Percentiles rank a stretch among this genome's conserved stretches.
Evolutionary conservation across 92 coral and sea anemone genomes (phyloP).

Genomic region (Phenganax subtilis): DNA sequence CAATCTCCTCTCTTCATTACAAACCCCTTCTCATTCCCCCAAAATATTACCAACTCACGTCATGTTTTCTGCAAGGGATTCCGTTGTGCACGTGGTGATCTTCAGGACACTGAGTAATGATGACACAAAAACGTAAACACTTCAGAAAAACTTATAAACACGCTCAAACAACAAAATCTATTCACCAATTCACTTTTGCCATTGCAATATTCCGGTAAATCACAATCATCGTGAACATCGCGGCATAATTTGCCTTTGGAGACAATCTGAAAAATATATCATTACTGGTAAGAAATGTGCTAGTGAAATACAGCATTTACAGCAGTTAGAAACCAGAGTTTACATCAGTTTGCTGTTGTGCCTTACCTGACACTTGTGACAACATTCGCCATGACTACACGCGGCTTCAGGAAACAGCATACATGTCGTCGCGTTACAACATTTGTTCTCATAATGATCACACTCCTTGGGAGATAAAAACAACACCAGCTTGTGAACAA

Average conservation of each 20-base stretch:
- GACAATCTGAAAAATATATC: conserved; percentile 50
- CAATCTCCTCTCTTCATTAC: background rate
- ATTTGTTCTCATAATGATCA: conserved; percentile 6
- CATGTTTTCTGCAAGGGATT: conserved; percentile 49
- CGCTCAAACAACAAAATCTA: background rate
- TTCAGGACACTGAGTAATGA: conserved; percentile 66
- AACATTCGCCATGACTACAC: conserved; percentile 31
- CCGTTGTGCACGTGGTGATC: conserved; percentile 65
- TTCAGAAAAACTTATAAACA: background rate
- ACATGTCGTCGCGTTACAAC: conserved; percentile 17
- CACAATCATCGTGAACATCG: conserved; percentile 62
- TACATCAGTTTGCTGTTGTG: too few species aligned
- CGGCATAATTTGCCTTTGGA: conserved; percentile 60
- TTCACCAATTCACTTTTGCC: conserved; percentile 79
- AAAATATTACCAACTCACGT: conserved; percentile 22
- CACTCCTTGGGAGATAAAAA: conserved; percentile 13
- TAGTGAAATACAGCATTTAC: too few species aligned
- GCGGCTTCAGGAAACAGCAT: conserved; percentile 25
- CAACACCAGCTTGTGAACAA: background rate
- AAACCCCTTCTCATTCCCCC: background rate
- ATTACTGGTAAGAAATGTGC: background rate
- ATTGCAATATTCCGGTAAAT: conserved; percentile 71
- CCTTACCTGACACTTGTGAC: conserved; percentile 26
- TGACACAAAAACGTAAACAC: background rate
- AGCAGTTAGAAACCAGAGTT: too few species aligned